These are phyloP conservation scores for Anhinga rufa DNA, from an alignment of 2,113 vertebrate species.

Conservation along the genomic window DNA sequence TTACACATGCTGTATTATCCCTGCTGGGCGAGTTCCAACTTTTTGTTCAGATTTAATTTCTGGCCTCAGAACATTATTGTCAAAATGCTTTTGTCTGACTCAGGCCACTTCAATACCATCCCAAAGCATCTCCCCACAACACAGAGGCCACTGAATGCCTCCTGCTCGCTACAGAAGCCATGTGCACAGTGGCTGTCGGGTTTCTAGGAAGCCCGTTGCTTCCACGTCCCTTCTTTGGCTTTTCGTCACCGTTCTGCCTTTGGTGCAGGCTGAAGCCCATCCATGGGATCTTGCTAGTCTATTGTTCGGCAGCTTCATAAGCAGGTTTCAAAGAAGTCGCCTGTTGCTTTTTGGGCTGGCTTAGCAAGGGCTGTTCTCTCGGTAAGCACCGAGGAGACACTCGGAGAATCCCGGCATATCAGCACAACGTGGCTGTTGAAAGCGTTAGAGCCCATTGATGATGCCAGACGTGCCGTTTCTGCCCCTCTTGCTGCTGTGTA, in stretches of 20 bases:
- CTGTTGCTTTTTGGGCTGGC: not conserved
- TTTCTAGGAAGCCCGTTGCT: not conserved
- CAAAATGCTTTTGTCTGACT: constrained; percentile 18
- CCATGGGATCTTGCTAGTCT: not conserved
- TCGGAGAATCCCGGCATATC: not conserved
- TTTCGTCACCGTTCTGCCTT: not conserved
- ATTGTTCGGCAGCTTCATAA: not conserved
- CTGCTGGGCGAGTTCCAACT: not conserved
- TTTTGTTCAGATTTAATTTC: not conserved
- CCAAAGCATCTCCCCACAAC: not conserved
- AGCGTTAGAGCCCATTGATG: not conserved
- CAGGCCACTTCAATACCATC: not conserved
- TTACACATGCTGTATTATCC: not conserved
- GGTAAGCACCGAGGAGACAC: not conserved
- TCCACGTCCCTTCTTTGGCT: not conserved
- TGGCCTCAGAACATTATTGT: not conserved
- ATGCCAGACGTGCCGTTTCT: not conserved
- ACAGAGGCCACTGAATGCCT: not conserved
- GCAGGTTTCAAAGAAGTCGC: not conserved
- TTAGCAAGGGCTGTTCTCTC: not conserved
- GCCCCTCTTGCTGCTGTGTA: not conserved
- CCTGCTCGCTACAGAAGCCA: not conserved
- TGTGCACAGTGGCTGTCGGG: not conserved
- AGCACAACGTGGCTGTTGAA: not conserved
- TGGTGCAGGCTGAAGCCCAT: not conserved